These are phyloP conservation scores for Amphipoea oculea DNA, from an alignment of 2,888 invertebrate species.

Conservation along the genomic window DNA sequence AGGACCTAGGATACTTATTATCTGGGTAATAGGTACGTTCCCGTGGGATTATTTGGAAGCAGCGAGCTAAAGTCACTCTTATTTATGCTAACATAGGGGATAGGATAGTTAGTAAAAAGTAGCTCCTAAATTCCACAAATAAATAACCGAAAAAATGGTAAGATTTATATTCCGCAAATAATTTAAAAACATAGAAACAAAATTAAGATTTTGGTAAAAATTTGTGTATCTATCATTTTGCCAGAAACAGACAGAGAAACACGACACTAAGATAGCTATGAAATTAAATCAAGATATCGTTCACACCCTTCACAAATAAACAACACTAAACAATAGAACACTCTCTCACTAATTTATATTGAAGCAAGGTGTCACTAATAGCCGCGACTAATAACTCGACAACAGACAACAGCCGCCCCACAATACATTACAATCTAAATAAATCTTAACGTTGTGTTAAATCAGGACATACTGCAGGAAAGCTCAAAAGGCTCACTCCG, in stretches of 20 bases:
- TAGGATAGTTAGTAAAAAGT: no score
- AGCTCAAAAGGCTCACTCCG: not conserved
- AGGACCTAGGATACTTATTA: no score
- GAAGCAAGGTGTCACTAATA: slow-evolving; percentile 20
- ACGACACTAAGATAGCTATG: not conserved
- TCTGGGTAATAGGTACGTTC: no score
- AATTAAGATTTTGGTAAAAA: not conserved
- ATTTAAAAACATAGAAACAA: not conserved
- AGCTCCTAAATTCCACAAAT: not conserved
- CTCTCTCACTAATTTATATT: slow-evolving; percentile 34
- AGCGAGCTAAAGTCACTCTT: no score
- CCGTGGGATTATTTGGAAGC: no score
- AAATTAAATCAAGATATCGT: slow-evolving; percentile 5
- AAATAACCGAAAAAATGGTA: not conserved
- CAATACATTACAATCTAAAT: slow-evolving; percentile 40
- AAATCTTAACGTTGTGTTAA: slow-evolving; percentile 42
- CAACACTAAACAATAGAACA: slow-evolving; percentile 7
- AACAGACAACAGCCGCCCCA: not conserved
- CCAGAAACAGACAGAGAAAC: not conserved
- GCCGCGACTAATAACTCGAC: slow-evolving; percentile 9
- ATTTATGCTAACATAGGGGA: no score
- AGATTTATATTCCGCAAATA: not conserved
- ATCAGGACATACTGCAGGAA: slow-evolving; percentile 7
- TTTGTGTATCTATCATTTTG: no score
- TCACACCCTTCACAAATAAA: slow-evolving; percentile 9